phyloP scores from a whole-genome alignment of 2,888 invertebrate genomes.

The Heteromyza rotundicornis region DNA sequence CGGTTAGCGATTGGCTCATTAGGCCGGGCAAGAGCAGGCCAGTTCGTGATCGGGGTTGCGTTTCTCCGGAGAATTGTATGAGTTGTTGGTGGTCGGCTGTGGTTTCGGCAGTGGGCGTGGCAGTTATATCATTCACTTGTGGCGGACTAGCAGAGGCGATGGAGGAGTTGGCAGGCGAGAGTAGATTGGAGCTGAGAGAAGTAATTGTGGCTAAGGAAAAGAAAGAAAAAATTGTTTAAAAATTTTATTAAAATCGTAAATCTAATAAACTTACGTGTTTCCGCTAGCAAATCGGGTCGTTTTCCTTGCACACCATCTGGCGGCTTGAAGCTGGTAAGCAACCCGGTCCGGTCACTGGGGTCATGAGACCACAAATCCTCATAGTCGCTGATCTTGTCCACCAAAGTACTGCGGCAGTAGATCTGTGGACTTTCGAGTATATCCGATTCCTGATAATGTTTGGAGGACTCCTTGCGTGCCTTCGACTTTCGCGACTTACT shows the following conservation, averaged over 20 bases:
- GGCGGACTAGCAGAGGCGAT: constrained; percentile 44
- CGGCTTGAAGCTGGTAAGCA: constrained; percentile 61
- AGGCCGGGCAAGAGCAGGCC: constrained; percentile 52
- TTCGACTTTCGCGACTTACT: constrained; percentile 64
- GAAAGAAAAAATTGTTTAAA: neutral
- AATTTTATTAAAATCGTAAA: neutral
- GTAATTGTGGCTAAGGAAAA: constrained; percentile 64
- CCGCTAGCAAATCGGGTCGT: constrained; percentile 69
- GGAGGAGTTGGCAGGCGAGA: constrained; percentile 61
- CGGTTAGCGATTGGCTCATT: constrained; percentile 48
- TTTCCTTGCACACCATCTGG: constrained; percentile 50
- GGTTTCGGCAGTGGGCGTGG: constrained; percentile 33
- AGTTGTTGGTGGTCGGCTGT: constrained; percentile 46
- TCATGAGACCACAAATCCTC: constrained; percentile 91
- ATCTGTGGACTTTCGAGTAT: constrained; percentile 82
- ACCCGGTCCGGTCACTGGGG: constrained; percentile 66
- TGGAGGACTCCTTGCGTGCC: constrained; percentile 69
- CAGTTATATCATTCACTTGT: constrained; percentile 27
- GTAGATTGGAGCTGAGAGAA: constrained; percentile 66
- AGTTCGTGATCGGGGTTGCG: constrained; percentile 52
- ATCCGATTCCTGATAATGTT: constrained; percentile 81
- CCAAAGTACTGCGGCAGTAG: constrained; percentile 84
- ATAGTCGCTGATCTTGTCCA: constrained; percentile 93
- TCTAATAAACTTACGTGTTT: constrained; percentile 63
- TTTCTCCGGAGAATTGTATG: constrained; percentile 52